Conservation (phyloP, 2,113 vertebrate species). For the Onychostruthus taczanowskii region DNA sequence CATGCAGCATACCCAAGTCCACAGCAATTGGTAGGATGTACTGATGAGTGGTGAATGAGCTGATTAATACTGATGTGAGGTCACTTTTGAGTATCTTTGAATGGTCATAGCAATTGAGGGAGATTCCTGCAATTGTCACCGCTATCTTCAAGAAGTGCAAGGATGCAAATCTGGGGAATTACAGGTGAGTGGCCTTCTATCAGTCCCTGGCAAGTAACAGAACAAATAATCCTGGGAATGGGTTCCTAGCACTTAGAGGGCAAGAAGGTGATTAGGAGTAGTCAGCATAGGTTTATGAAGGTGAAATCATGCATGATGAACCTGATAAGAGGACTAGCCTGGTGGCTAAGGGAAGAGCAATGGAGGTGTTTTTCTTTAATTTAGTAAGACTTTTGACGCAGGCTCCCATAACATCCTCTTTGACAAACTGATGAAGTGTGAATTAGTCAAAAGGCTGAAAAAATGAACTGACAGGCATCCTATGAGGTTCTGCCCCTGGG, state of each 20-base stretch:
- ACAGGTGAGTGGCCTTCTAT: rapidly evolving
- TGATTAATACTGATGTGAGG: background rate
- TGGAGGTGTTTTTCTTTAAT: background rate
- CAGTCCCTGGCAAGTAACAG: background rate
- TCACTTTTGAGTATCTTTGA: background rate
- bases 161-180: background rate
- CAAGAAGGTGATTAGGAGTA: background rate
- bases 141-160: background rate
- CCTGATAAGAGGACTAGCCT: background rate
- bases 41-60: background rate
- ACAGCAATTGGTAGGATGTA: background rate
- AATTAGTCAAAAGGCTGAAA: background rate
- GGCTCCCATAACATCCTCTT: background rate
- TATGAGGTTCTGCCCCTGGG: background rate
- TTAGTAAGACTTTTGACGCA: background rate
- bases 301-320: background rate
- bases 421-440: background rate
- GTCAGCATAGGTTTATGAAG: background rate
- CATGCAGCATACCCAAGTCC: background rate
- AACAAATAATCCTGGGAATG: background rate
- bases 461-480: background rate
- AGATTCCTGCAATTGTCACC: background rate
- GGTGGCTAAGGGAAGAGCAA: background rate
- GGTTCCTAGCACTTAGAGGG: background rate
- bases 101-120: background rate